Evolutionary conservation across 1,140 invertebrate species (phyloP).

Genomic region (Drosophila novamexicana): DNA sequence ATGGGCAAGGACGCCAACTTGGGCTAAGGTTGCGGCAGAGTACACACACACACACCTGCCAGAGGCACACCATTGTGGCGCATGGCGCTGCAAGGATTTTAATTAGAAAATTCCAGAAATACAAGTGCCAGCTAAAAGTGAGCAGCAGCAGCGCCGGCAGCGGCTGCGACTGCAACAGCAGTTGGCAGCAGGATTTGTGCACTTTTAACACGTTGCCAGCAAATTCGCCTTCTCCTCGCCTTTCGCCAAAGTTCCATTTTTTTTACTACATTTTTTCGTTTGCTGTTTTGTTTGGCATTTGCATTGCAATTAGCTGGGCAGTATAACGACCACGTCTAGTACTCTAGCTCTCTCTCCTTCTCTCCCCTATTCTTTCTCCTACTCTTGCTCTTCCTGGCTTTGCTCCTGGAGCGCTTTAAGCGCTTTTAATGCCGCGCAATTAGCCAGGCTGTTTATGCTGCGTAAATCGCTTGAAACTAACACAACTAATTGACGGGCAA

Average conservation of each 20-base stretch:
- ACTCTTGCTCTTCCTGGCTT: background rate
- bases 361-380: background rate
- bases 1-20: constrained; percentile 28
- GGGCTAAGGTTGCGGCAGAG: constrained; percentile 45
- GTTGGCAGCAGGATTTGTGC: constrained; percentile 65
- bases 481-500: constrained; percentile 61
- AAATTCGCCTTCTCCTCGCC: constrained; percentile 22
- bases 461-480: constrained; percentile 65
- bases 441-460: constrained; percentile 61
- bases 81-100: constrained; percentile 65
- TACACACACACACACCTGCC: constrained; percentile 44
- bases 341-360: background rate
- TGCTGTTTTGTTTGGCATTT: constrained; percentile 72
- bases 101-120: constrained; percentile 81
- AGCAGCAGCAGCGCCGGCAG: constrained; percentile 21
- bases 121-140: constrained; percentile 62
- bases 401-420: constrained; percentile 40
- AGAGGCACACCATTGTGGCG: constrained; percentile 57
- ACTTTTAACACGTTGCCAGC: constrained; percentile 63
- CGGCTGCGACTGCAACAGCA: constrained; percentile 14
- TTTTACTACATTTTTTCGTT: constrained; percentile 41
- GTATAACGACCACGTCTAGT: constrained; percentile 46
- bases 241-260: constrained; percentile 21
- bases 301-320: constrained; percentile 74
- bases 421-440: constrained; percentile 65